phyloP scores from a whole-genome alignment of 30 jellyfish, hydroid and myxozoan genomes.

The Cassiopea andromeda region DNA sequence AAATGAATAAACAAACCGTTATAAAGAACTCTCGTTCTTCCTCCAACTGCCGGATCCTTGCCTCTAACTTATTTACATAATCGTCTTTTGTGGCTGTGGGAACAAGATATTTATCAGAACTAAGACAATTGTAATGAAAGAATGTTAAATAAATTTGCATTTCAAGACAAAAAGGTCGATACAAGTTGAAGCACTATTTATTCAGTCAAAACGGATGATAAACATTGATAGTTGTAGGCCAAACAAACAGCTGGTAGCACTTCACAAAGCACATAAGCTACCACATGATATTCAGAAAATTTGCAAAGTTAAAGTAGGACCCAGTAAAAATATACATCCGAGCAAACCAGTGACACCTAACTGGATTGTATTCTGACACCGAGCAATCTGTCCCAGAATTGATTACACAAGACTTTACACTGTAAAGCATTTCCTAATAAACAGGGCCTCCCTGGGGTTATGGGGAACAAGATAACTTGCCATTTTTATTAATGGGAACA shows the following conservation, averaged over 20 bases:
- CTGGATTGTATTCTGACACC: too few species aligned
- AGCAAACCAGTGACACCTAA: too few species aligned
- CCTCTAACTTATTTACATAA: slow-evolving; percentile 58
- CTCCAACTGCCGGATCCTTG: slow-evolving; percentile 69
- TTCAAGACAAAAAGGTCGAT: neutral
- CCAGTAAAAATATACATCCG: too few species aligned
- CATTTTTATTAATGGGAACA: too few species aligned
- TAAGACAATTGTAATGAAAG: neutral
- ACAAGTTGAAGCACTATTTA: neutral
- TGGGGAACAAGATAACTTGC: too few species aligned
- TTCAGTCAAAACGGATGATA: neutral
- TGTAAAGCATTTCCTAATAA: too few species aligned
- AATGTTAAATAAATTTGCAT: neutral
- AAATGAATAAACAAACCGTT: slow-evolving; percentile 44
- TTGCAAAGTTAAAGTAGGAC: neutral
- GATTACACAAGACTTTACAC: too few species aligned
- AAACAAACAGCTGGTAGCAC: neutral
- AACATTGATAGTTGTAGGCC: neutral
- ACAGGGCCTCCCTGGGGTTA: too few species aligned
- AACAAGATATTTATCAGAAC: neutral
- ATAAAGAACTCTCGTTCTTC: slow-evolving; percentile 72
- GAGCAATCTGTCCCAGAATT: too few species aligned
- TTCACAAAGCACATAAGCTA: neutral
- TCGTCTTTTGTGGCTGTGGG: slow-evolving; percentile 28
- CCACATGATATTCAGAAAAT: neutral